phyloP scores from a whole-genome alignment of 2,888 invertebrate genomes.

The Phytoseiulus persimilis region DNA sequence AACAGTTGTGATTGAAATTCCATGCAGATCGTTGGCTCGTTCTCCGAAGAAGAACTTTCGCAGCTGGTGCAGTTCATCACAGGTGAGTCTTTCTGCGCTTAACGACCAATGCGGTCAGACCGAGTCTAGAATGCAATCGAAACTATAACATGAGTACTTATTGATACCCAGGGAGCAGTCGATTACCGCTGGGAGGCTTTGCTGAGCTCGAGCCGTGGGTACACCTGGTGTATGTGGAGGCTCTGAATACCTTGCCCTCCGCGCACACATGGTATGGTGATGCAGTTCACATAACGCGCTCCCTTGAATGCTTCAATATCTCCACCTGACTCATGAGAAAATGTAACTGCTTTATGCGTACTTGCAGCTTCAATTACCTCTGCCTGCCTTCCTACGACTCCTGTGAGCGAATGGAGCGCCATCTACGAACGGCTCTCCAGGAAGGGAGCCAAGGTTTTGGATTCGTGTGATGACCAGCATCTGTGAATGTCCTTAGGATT shows the following conservation, averaged over 20 bases:
- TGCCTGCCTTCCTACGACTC: slow-evolving; percentile 88
- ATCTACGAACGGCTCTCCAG: slow-evolving; percentile 79
- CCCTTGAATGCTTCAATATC: too few species aligned
- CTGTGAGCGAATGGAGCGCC: slow-evolving; percentile 84
- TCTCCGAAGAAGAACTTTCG: slow-evolving; percentile 85
- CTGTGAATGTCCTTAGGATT: background rate
- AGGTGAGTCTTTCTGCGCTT: background rate
- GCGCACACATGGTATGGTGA: slow-evolving; percentile 75
- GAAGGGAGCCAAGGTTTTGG: slow-evolving; percentile 93
- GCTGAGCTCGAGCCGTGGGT: slow-evolving; percentile 79
- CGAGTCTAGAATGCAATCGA: too few species aligned
- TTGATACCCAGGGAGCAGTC: slow-evolving; percentile 83
- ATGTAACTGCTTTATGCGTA: too few species aligned
- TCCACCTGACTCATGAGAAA: too few species aligned
- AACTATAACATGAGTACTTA: too few species aligned
- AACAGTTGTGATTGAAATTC: background rate
- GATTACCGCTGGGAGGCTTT: slow-evolving; percentile 83
- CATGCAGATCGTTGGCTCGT: slow-evolving; percentile 54
- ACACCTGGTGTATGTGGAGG: slow-evolving; percentile 80
- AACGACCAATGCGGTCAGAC: too few species aligned
- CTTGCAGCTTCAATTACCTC: slow-evolving; percentile 79
- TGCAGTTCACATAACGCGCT: background rate
- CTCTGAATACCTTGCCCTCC: slow-evolving; percentile 80
- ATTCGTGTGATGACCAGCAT: slow-evolving; percentile 52
- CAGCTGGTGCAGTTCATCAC: slow-evolving; percentile 64